Percentiles rank a stretch among this genome's conserved stretches.
Conservation (phyloP, 2,888 invertebrate species). For the Colostygia pectinataria region DNA sequence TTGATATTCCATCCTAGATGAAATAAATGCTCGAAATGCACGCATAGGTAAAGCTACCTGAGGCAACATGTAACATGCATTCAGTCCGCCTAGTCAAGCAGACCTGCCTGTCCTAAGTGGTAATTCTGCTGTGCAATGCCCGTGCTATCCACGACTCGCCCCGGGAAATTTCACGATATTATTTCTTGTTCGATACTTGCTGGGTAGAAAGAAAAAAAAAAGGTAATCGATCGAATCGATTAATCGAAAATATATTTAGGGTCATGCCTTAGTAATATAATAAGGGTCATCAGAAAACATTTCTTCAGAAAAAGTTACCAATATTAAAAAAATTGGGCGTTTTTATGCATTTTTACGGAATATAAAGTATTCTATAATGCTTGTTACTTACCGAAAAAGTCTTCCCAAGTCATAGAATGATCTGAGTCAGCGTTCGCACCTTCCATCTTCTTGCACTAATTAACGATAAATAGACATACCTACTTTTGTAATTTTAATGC, state of each 20-base stretch:
- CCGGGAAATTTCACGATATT: slow-evolving; percentile 54
- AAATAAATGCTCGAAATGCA: too few relatives aligned
- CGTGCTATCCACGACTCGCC: slow-evolving; percentile 51
- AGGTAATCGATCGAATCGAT: too few relatives aligned
- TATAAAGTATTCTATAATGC: too few relatives aligned
- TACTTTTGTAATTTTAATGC: slow-evolving; percentile 21
- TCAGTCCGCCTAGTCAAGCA: slow-evolving; percentile 38
- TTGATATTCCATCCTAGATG: too few relatives aligned
- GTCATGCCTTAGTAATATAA: too few relatives aligned
- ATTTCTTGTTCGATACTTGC: slow-evolving; percentile 13
- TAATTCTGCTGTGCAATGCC: slow-evolving; percentile 64
- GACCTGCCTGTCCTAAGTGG: slow-evolving; percentile 46
- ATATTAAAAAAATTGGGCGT: too few relatives aligned
- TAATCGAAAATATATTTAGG: slow-evolving; percentile 4
- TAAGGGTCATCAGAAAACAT: too few relatives aligned
- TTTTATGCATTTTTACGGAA: too few relatives aligned
- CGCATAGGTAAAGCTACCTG: neutral
- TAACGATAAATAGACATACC: slow-evolving; percentile 53
- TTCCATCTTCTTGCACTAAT: slow-evolving; percentile 72
- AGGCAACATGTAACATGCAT: slow-evolving; percentile 49
- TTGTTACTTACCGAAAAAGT: slow-evolving; percentile 85
- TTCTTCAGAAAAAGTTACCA: too few relatives aligned
- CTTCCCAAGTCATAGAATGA: slow-evolving; percentile 88
- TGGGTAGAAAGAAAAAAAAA: too few relatives aligned
- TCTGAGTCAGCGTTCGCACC: slow-evolving; percentile 84